phyloP scores from a whole-genome alignment of 2,888 invertebrate species.

The Sthenelais limicola region DNA sequence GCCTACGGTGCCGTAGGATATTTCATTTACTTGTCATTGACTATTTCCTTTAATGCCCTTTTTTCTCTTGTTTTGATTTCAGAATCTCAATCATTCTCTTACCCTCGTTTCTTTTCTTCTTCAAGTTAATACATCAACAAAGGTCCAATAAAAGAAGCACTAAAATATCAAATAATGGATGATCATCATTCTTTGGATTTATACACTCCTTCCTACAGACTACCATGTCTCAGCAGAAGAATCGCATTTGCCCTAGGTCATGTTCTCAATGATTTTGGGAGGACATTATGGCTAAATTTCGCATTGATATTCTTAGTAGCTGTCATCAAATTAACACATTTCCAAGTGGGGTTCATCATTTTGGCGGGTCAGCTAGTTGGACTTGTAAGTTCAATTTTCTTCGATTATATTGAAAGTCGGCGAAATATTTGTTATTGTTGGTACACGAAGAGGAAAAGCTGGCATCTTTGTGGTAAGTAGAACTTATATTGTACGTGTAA shows the following conservation, averaged over 20 bases:
- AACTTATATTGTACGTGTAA: too few species aligned
- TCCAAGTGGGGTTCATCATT: neutral
- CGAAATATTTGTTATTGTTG: slow-evolving; percentile 10
- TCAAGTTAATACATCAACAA: too few species aligned
- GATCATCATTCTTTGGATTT: too few species aligned
- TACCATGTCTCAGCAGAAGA: slow-evolving; percentile 15
- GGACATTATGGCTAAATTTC: slow-evolving; percentile 4
- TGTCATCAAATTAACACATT: neutral
- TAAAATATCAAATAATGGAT: too few species aligned
- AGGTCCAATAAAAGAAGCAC: too few species aligned
- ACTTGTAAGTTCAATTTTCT: neutral
- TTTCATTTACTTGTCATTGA: too few species aligned
- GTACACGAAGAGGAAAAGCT: slow-evolving; percentile 26
- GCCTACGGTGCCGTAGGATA: too few species aligned
- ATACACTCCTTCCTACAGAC: slow-evolving; percentile 15
- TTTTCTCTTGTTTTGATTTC: too few species aligned
- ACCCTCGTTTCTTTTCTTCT: too few species aligned
- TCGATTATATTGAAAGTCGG: neutral
- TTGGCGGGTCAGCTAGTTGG: slow-evolving; percentile 6
- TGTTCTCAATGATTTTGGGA: slow-evolving; percentile 11
- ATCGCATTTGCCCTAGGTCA: slow-evolving; percentile 19
- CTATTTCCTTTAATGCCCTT: too few species aligned
- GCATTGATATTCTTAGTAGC: neutral
- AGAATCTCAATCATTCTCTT: too few species aligned
- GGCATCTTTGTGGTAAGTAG: slow-evolving; percentile 14